phyloP scores from a whole-genome alignment of 1,140 invertebrate genomes.

The Habropoda laboriosa region DNA sequence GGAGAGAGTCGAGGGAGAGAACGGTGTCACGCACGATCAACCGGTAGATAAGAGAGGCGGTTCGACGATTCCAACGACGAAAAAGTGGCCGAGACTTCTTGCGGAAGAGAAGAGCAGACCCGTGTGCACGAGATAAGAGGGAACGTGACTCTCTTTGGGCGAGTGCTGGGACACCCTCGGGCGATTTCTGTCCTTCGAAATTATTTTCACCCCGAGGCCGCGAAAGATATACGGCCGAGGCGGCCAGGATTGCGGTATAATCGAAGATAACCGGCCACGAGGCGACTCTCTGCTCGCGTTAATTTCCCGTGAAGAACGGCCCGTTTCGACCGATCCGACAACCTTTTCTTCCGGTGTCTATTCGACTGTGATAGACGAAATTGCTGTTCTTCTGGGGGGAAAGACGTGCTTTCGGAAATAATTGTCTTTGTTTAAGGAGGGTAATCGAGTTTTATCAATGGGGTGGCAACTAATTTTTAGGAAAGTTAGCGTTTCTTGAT shows the following conservation, averaged over 20 bases:
- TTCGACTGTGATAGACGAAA: too few relatives aligned
- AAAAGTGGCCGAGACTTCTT: conserved; percentile 6
- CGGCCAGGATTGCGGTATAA: too few relatives aligned
- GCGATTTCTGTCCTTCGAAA: not conserved
- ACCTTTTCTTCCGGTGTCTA: too few relatives aligned
- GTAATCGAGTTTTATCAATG: too few relatives aligned
- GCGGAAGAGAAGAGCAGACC: conserved; percentile 4
- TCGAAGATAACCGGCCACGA: too few relatives aligned
- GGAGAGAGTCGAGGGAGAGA: not conserved
- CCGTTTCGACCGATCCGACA: too few relatives aligned
- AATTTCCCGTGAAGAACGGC: not conserved
- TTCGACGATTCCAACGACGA: conserved; percentile 2
- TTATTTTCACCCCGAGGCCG: not conserved
- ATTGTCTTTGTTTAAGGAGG: too few relatives aligned
- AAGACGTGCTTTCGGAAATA: too few relatives aligned
- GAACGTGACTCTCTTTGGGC: not conserved
- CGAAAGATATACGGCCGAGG: not conserved
- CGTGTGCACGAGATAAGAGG: not conserved
- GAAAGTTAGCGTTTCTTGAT: too few relatives aligned
- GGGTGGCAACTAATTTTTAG: too few relatives aligned
- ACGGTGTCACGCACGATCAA: conserved; percentile 39
- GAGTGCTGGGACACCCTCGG: not conserved
- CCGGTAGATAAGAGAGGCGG: conserved; percentile 20
- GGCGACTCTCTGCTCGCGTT: too few relatives aligned
- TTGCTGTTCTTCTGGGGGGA: too few relatives aligned